Conservation (phyloP, 2,113 vertebrate species). For the Ameiurus melas region DNA sequence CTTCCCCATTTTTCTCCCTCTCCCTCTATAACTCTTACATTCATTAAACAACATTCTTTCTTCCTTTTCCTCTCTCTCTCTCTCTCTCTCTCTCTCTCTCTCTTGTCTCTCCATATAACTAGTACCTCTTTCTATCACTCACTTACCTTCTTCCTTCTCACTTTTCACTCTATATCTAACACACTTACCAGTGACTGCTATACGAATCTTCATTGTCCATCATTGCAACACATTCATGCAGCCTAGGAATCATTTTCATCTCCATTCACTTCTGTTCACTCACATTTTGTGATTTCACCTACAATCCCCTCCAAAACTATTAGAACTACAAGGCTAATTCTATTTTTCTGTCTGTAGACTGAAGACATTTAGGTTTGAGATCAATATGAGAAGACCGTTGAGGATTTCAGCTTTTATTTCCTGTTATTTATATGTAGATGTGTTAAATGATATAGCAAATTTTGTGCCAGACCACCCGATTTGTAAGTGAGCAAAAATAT, state of each 20-base stretch:
- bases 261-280: neutral
- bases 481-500: too few relatives aligned
- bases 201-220: neutral
- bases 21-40: conserved; percentile 10
- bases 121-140: neutral
- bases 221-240: neutral
- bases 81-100: neutral
- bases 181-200: neutral
- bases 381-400: too few relatives aligned
- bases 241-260: neutral
- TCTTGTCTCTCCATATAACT: conserved; percentile 1
- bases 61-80: neutral
- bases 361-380: too few relatives aligned
- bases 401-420: too few relatives aligned
- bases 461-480: too few relatives aligned
- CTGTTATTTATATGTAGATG: too few relatives aligned
- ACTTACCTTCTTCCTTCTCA: neutral
- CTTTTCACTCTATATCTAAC: neutral
- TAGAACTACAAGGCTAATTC: too few relatives aligned
- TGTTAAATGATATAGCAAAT: too few relatives aligned
- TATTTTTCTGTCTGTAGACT: too few relatives aligned
- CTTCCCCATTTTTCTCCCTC: neutral
- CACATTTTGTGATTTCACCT: neutral
- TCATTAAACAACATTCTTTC: neutral
- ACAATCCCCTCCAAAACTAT: too few relatives aligned